Evolutionary conservation across 1,140 invertebrate genomes (phyloP).

Genomic region (Leptoteleia sp.): DNA sequence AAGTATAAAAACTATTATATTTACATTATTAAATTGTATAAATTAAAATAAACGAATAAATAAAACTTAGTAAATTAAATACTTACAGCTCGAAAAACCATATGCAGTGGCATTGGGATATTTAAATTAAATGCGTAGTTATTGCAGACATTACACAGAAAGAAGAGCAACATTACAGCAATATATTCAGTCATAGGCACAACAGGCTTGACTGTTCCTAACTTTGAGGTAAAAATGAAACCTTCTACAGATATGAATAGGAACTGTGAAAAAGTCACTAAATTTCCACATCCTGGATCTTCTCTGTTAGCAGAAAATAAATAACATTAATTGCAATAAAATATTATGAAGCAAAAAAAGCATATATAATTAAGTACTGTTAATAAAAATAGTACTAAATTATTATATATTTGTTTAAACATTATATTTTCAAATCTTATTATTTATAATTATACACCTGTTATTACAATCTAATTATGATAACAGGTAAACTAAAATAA

Average conservation of each 20-base stretch:
- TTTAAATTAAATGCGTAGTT: conserved; percentile 98
- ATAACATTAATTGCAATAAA: background rate
- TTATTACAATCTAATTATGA: too few relatives aligned
- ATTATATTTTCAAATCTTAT: too few relatives aligned
- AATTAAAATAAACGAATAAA: too few relatives aligned
- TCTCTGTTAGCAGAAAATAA: conserved; percentile 83
- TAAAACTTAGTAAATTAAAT: too few relatives aligned
- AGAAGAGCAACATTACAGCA: conserved; percentile 94
- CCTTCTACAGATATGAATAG: conserved; percentile 94
- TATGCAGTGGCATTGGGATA: conserved; percentile 98
- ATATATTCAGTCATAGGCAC: conserved; percentile 91
- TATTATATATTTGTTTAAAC: too few relatives aligned
- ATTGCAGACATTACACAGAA: conserved; percentile 94
- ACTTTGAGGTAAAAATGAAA: conserved; percentile 94
- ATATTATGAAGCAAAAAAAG: background rate
- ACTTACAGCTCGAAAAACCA: conserved; percentile 98
- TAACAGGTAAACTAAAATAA: too few relatives aligned
- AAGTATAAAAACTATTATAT: too few relatives aligned
- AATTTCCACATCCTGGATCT: conserved; percentile 94
- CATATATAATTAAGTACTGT: too few relatives aligned
- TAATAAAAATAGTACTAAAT: too few relatives aligned
- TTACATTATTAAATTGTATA: too few relatives aligned
- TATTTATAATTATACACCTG: too few relatives aligned
- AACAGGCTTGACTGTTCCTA: conserved; percentile 88
- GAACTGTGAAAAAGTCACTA: conserved; percentile 97